Conservation (phyloP, 2,113 vertebrate species). For the Antigone vipio region DNA sequence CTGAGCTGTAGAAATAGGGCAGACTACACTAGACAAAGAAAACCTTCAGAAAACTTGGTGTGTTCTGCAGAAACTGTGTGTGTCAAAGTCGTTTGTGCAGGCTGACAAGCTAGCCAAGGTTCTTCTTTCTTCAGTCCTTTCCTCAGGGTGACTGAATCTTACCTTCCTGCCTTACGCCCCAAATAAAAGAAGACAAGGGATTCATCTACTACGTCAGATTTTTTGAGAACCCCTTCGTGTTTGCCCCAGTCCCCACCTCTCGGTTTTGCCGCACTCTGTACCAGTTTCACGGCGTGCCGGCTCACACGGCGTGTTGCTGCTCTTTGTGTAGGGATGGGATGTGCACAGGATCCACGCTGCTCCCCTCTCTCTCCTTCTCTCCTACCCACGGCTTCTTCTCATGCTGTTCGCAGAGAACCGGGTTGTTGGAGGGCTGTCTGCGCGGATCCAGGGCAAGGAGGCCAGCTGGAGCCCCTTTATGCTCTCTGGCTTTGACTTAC, state of each 20-base stretch:
- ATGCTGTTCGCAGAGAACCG: not conserved
- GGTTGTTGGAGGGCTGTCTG: not conserved
- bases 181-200: not conserved
- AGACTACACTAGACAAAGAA: not conserved
- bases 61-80: not conserved
- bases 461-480: not conserved
- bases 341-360: not conserved
- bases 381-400: accelerated
- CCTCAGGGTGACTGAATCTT: not conserved
- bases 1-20: not conserved
- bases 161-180: not conserved
- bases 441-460: not conserved
- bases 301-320: accelerated
- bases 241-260: not conserved
- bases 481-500: not conserved
- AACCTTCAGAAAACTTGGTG: not conserved
- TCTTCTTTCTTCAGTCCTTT: not conserved
- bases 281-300: accelerated
- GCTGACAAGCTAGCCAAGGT: not conserved
- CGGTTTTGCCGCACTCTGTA: accelerated
- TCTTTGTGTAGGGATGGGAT: accelerated
- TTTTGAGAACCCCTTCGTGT: not conserved
- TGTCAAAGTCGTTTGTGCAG: not conserved
- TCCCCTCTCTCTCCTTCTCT: not conserved
- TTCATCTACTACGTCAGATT: not conserved